Percentiles rank a stretch among this genome's conserved stretches.
Conservation (phyloP, 2,888 invertebrate species). For the Corythucha ciliata region DNA sequence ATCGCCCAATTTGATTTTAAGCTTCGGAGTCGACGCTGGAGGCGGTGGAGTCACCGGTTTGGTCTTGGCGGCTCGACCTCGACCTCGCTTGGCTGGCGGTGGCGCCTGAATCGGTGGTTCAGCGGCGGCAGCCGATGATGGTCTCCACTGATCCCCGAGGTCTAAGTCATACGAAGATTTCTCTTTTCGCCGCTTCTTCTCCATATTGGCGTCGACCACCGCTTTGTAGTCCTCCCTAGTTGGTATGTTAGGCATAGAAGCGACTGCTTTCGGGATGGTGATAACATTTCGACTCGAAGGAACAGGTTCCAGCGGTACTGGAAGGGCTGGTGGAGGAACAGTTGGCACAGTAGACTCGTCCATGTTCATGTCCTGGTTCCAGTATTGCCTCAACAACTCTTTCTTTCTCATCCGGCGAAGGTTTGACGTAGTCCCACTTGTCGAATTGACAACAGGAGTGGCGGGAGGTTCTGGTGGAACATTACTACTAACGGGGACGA, state of each 20-base stretch:
- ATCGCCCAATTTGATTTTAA: constrained; percentile 53
- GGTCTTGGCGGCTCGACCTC: constrained; percentile 40
- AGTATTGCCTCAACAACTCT: constrained; percentile 72
- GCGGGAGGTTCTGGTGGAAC: constrained; percentile 50
- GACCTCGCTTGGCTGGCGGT: constrained; percentile 35
- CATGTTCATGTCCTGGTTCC: constrained; percentile 79
- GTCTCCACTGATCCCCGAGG: constrained; percentile 43
- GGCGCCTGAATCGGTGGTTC: constrained; percentile 22
- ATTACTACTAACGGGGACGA: constrained; percentile 48
- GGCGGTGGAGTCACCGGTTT: constrained; percentile 21
- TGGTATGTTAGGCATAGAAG: constrained; percentile 78
- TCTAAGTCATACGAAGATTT: constrained; percentile 37
- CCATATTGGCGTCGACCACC: constrained; percentile 53
- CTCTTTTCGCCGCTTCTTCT: constrained; percentile 57
- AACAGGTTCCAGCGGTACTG: constrained; percentile 49
- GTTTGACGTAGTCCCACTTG: constrained; percentile 56
- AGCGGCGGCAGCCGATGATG: constrained; percentile 39
- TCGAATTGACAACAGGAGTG: constrained; percentile 38
- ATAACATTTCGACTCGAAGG: constrained; percentile 60
- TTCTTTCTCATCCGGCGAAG: constrained; percentile 82
- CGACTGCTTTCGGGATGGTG: constrained; percentile 79
- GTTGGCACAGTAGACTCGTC: constrained; percentile 56
- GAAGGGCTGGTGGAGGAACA: constrained; percentile 44
- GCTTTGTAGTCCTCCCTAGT: constrained; percentile 74
- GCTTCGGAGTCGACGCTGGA: constrained; percentile 48